Evolutionary conservation across 2,888 invertebrate genomes (phyloP).

Genomic region (Eristalis arbustorum): DNA sequence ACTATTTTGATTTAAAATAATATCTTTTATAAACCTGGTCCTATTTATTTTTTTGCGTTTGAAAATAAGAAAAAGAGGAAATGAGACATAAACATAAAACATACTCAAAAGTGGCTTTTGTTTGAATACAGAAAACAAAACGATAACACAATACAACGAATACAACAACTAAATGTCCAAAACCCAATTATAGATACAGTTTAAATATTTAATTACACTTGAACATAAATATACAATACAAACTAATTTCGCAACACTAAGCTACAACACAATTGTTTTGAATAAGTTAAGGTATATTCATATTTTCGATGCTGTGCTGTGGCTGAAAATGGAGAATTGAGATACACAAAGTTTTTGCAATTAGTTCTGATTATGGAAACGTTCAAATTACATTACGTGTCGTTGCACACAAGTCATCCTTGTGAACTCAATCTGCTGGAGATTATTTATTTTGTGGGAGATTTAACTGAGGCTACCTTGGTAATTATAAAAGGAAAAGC

Average conservation of each 20-base stretch:
- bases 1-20: conserved; percentile 19
- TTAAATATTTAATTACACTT: conserved; percentile 52
- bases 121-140: conserved; percentile 19
- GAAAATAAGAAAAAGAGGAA: conserved; percentile 4
- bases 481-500: not conserved
- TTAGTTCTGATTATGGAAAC: not conserved
- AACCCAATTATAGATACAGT: conserved; percentile 53
- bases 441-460: not conserved
- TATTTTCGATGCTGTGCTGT: conserved; percentile 33
- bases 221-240: conserved; percentile 58
- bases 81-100: conserved; percentile 20
- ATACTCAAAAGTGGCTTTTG: conserved; percentile 58
- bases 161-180: conserved; percentile 62
- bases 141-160: conserved; percentile 65
- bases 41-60: conserved; percentile 11
- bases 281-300: conserved; percentile 28
- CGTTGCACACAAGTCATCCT: not conserved
- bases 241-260: conserved; percentile 67
- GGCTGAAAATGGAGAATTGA: not conserved
- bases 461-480: not conserved
- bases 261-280: conserved; percentile 62
- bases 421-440: not conserved
- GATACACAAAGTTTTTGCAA: not conserved
- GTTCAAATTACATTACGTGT: conserved; percentile 2
- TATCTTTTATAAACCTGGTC: not conserved